Conservation (phyloP, 1,140 invertebrate genomes). For the Schlechtendalia chinensis region DNA sequence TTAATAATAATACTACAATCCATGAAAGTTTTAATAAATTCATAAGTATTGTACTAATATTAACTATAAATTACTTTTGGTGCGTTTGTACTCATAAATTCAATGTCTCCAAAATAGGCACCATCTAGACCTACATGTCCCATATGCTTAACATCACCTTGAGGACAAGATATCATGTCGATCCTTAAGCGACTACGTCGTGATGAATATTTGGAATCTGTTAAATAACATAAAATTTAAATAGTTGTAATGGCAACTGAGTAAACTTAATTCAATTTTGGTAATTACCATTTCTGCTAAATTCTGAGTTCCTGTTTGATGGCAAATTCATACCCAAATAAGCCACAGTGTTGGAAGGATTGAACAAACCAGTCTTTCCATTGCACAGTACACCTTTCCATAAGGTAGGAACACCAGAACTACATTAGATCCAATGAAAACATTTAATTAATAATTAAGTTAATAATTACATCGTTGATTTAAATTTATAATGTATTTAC, state of each 20-base stretch:
- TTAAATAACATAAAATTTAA: not conserved
- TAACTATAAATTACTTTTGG: slow-evolving; percentile 56
- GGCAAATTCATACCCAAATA: slow-evolving; percentile 81
- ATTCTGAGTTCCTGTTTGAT: slow-evolving; percentile 64
- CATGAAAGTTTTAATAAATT: too few relatives aligned
- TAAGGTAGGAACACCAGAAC: slow-evolving; percentile 55
- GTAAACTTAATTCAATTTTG: slow-evolving; percentile 5
- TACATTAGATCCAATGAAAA: slow-evolving; percentile 50
- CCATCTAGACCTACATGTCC: slow-evolving; percentile 96
- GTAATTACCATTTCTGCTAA: slow-evolving; percentile 61
- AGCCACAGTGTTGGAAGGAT: slow-evolving; percentile 84
- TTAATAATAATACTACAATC: too few relatives aligned
- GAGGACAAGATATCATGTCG: slow-evolving; percentile 95
- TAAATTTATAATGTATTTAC: slow-evolving; percentile 35
- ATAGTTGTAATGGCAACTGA: not conserved
- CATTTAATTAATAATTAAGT: too few relatives aligned
- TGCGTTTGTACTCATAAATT: slow-evolving; percentile 67
- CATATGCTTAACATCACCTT: slow-evolving; percentile 95
- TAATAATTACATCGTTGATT: slow-evolving; percentile 13
- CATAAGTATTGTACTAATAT: not conserved
- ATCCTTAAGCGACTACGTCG: slow-evolving; percentile 70
- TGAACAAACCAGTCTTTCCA: slow-evolving; percentile 85
- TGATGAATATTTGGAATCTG: slow-evolving; percentile 60
- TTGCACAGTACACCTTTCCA: slow-evolving; percentile 85
- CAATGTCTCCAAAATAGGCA: slow-evolving; percentile 92